Conservation (phyloP, 2,888 invertebrate genomes). For the Amphiduros pacificus region DNA sequence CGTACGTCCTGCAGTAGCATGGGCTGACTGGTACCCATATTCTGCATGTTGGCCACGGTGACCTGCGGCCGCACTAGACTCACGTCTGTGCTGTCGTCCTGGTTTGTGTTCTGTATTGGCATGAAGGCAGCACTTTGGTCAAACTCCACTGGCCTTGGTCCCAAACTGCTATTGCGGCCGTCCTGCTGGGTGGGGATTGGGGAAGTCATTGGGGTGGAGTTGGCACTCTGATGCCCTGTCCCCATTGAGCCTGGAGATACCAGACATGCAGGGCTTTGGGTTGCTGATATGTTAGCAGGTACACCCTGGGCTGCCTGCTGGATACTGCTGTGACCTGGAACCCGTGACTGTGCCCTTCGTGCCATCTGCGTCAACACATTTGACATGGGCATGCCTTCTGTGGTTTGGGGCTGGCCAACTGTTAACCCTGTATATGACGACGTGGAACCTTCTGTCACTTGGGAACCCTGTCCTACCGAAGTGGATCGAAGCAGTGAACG, state of each 20-base stretch:
- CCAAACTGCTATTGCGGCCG: constrained; percentile 7
- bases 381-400: not conserved
- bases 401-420: no score
- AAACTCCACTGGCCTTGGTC: constrained; percentile 6
- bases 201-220: constrained; percentile 9
- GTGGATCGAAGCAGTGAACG: no score
- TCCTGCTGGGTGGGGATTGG: constrained; percentile 6
- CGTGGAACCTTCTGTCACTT: no score
- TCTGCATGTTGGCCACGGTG: constrained; percentile 6
- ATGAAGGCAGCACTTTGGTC: constrained; percentile 8
- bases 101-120: constrained; percentile 11
- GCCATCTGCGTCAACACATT: not conserved
- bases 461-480: no score
- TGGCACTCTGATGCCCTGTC: constrained; percentile 5
- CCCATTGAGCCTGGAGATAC: constrained; percentile 10
- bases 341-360: not conserved
- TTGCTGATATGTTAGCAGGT: not conserved
- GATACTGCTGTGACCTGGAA: not conserved
- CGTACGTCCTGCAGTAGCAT: not conserved
- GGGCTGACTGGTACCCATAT: not conserved
- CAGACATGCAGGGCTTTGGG: constrained; percentile 4
- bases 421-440: no score
- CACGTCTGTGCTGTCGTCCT: not conserved
- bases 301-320: not conserved
- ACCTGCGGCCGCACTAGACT: constrained; percentile 9